Conservation (phyloP, 1,140 invertebrate genomes). For the Macrobrachium rosenbergii region DNA sequence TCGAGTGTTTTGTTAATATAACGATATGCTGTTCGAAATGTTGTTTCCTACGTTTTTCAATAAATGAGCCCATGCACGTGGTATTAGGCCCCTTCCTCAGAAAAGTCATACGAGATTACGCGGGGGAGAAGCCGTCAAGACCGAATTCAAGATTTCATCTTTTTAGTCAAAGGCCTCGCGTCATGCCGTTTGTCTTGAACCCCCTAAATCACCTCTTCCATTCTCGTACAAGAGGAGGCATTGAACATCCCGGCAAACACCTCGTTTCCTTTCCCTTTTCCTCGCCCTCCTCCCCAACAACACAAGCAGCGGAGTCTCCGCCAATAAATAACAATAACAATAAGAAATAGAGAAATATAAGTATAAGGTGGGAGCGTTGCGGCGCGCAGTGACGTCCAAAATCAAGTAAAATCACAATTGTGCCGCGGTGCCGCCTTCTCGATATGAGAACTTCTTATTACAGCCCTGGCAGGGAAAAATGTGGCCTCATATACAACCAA, state of each 20-base stretch:
- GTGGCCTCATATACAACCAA: constrained; percentile 47
- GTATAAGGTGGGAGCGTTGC: constrained; percentile 12
- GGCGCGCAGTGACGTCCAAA: constrained; percentile 33
- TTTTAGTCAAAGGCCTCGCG: too few species aligned
- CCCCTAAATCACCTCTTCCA: too few species aligned
- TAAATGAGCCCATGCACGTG: too few species aligned
- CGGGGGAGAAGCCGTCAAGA: too few species aligned
- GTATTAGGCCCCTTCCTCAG: too few species aligned
- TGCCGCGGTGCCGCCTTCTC: neutral
- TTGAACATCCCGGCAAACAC: neutral
- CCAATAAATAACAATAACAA: constrained; percentile 58
- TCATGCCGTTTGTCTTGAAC: too few species aligned
- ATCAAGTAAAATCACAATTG: constrained; percentile 54
- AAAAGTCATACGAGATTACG: too few species aligned
- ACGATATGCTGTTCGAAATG: too few species aligned
- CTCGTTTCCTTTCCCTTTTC: neutral
- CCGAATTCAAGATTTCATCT: too few species aligned
- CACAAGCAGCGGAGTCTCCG: neutral
- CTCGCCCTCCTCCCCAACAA: neutral
- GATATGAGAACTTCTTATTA: constrained; percentile 60
- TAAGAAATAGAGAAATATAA: constrained; percentile 46
- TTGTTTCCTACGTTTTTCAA: too few species aligned
- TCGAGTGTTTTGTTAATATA: too few species aligned
- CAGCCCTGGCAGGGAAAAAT: constrained; percentile 52
- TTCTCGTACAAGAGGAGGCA: too few species aligned